These are phyloP conservation scores for Crambe crambe DNA, from an alignment of 37 sponge, comb jelly and placozoan species.

Conservation along the genomic window DNA sequence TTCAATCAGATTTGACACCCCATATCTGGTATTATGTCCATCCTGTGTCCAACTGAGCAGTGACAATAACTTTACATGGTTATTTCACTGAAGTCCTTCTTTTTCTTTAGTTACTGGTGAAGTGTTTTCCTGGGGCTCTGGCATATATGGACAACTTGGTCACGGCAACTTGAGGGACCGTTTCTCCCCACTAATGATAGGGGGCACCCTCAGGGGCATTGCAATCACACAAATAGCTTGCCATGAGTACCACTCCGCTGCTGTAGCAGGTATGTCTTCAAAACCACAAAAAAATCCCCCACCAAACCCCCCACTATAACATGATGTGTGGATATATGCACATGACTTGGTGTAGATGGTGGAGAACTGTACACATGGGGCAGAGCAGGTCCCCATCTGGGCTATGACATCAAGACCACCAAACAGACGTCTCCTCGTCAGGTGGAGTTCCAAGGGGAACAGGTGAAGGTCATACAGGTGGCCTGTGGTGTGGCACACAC, in stretches of 20 bases:
- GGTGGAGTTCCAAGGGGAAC: slow-evolving; percentile 25
- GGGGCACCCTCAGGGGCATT: slow-evolving; percentile 62
- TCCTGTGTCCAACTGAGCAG: too few relatives aligned
- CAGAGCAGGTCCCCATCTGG: slow-evolving; percentile 65
- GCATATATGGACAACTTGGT: slow-evolving; percentile 84
- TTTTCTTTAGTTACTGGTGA: slow-evolving; percentile 61
- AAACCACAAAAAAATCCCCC: not conserved
- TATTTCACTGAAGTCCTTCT: too few relatives aligned
- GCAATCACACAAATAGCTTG: slow-evolving; percentile 71
- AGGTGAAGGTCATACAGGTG: slow-evolving; percentile 39
- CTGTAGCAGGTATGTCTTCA: slow-evolving; percentile 56
- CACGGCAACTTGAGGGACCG: slow-evolving; percentile 91
- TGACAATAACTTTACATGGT: too few relatives aligned
- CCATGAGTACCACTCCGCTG: slow-evolving; percentile 86
- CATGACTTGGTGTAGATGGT: slow-evolving; percentile 33
- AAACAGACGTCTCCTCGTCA: slow-evolving; percentile 61
- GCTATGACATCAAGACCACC: slow-evolving; percentile 51
- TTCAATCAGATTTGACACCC: too few relatives aligned
- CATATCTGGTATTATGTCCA: too few relatives aligned
- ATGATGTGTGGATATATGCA: not conserved
- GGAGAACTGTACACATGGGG: slow-evolving; percentile 96
- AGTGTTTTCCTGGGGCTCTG: slow-evolving; percentile 92
- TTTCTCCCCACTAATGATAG: slow-evolving; percentile 83
- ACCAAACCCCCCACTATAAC: not conserved
- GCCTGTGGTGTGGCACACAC: slow-evolving; percentile 76